A percentile compares a stretch with the other conserved stretches of the same genome.
phyloP scores from a whole-genome alignment of 2,113 vertebrate species.

The Anser cygnoides region DNA sequence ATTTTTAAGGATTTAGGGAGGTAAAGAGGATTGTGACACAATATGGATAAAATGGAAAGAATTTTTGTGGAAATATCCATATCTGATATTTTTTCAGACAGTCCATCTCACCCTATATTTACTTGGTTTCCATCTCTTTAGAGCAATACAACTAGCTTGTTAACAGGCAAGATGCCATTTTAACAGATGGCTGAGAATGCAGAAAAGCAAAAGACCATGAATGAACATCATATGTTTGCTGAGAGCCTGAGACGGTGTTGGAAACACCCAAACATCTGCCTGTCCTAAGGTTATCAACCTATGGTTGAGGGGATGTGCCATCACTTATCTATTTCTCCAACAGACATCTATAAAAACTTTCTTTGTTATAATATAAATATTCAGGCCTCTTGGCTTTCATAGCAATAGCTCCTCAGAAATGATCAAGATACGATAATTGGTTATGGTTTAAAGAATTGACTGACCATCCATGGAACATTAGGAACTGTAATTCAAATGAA shows the following conservation, averaged over 20 bases:
- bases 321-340: constrained; percentile 2
- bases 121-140: constrained; percentile 13
- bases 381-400: neutral
- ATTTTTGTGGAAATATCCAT: neutral
- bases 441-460: neutral
- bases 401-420: neutral
- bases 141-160: constrained; percentile 16
- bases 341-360: neutral
- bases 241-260: constrained; percentile 21
- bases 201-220: constrained; percentile 63
- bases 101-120: neutral
- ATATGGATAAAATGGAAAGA: neutral
- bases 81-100: neutral
- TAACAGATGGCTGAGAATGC: constrained; percentile 58
- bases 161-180: constrained; percentile 49
- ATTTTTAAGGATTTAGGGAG: neutral
- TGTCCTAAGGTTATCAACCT: constrained; percentile 61
- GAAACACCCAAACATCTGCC: constrained; percentile 61
- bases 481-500: neutral
- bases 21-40: neutral
- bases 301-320: constrained; percentile 29
- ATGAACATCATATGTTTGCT: constrained; percentile 61
- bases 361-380: neutral
- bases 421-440: neutral
- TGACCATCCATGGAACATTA: neutral